Percentiles rank a stretch among this genome's conserved stretches.
Conservation (phyloP, 1,140 invertebrate genomes). For the Conopomorpha cramerella region DNA sequence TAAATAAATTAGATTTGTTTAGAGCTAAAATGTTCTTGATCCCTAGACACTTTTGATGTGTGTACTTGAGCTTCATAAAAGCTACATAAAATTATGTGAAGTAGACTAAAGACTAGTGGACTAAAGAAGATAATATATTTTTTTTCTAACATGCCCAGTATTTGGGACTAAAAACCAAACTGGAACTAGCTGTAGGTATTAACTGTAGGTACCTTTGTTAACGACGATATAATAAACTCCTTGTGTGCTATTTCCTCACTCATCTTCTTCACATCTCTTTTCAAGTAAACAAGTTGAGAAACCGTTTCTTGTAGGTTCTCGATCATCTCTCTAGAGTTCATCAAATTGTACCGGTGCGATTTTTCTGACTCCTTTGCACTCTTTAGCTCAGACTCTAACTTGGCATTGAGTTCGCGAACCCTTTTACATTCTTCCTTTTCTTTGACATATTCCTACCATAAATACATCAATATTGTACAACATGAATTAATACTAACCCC, state of each 20-base stretch:
- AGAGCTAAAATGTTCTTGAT: no score
- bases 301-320: slow-evolving; percentile 47
- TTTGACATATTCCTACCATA: slow-evolving; percentile 22
- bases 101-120: no score
- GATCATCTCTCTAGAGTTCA: slow-evolving; percentile 46
- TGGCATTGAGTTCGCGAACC: slow-evolving; percentile 26
- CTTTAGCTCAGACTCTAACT: slow-evolving; percentile 36
- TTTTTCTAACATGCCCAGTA: no score
- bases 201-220: slow-evolving; percentile 48
- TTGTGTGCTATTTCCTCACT: slow-evolving; percentile 34
- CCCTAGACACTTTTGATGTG: no score
- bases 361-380: slow-evolving; percentile 37
- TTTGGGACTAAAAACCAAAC: no score
- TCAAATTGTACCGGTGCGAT: slow-evolving; percentile 36
- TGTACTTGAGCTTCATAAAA: no score
- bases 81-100: no score
- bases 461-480: no score
- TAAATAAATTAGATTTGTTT: no score
- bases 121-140: no score
- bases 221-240: slow-evolving; percentile 20
- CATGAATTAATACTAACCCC: no score
- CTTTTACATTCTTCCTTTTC: slow-evolving; percentile 31
- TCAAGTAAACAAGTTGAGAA: slow-evolving; percentile 44
- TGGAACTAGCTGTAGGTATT: no score
- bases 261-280: slow-evolving; percentile 40